Conservation (phyloP, 2,888 invertebrate species). For the Drosophila siamana region DNA sequence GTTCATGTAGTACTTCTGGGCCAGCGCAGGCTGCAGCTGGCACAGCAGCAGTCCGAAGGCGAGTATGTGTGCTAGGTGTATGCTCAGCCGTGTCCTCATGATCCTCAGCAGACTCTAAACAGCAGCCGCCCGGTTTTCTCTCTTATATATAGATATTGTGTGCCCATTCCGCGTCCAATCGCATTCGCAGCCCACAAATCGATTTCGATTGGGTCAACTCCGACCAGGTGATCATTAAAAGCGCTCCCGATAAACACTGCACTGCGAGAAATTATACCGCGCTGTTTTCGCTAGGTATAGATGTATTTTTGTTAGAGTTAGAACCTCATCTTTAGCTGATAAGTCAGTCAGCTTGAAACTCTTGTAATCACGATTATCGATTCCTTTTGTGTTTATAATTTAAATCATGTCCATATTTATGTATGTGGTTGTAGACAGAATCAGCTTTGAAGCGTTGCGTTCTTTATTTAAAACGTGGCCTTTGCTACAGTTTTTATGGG, state of each 20-base stretch:
- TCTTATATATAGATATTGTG: conserved; percentile 72
- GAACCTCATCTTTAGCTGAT: too few relatives aligned
- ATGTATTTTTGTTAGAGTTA: too few relatives aligned
- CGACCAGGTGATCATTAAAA: conserved; percentile 22
- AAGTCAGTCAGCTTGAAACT: too few relatives aligned
- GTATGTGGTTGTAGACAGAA: background rate
- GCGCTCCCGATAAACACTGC: conserved; percentile 36
- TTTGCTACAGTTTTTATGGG: background rate
- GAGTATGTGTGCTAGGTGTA: conserved; percentile 48
- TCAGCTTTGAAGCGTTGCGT: background rate
- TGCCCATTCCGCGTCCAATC: conserved; percentile 52
- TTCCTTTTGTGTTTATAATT: too few relatives aligned
- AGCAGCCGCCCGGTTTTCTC: conserved; percentile 53
- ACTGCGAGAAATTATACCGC: conserved; percentile 39
- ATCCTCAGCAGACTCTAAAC: conserved; percentile 56
- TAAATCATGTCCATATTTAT: background rate
- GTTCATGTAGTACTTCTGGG: conserved; percentile 72
- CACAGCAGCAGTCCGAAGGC: conserved; percentile 48
- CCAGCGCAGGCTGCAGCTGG: conserved; percentile 46
- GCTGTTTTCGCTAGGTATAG: too few relatives aligned
- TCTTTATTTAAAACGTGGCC: background rate
- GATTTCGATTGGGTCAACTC: conserved; percentile 44
- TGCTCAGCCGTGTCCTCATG: conserved; percentile 55
- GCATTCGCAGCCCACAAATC: conserved; percentile 36
- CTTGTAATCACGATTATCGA: too few relatives aligned